Conservation (phyloP, 2,113 vertebrate genomes). For the Myrmecophaga tridactyla region DNA sequence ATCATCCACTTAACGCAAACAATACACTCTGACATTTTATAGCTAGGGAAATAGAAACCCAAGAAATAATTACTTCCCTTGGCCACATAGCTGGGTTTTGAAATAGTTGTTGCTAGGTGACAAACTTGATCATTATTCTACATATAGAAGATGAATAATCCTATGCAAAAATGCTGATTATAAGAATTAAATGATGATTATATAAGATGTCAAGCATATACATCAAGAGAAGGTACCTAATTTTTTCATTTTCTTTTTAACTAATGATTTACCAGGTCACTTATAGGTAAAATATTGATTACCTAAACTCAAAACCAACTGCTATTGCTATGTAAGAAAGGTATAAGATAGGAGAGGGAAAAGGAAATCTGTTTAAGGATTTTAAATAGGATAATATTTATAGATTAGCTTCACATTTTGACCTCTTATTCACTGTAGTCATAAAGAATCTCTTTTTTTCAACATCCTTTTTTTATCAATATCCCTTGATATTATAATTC, state of each 20-base stretch:
- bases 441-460: neutral
- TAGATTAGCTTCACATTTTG: neutral
- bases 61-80: neutral
- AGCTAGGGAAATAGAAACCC: neutral
- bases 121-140: neutral
- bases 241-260: neutral
- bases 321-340: neutral
- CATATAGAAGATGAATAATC: neutral
- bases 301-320: neutral
- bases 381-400: neutral
- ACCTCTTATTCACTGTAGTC: neutral
- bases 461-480: neutral
- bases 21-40: neutral
- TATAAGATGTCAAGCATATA: neutral
- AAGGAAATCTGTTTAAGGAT: neutral
- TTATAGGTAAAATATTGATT: neutral
- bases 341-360: neutral
- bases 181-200: neutral
- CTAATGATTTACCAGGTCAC: neutral
- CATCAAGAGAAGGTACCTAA: neutral
- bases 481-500: neutral
- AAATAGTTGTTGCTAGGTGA: neutral
- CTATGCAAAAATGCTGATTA: neutral
- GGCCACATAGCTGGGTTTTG: neutral
- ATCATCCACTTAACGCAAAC: neutral